Evolutionary conservation across 2,888 invertebrate species (phyloP), one percentile per base, ranked within the genome.

Genomic region (Drosophila atroscutellata): DNA sequence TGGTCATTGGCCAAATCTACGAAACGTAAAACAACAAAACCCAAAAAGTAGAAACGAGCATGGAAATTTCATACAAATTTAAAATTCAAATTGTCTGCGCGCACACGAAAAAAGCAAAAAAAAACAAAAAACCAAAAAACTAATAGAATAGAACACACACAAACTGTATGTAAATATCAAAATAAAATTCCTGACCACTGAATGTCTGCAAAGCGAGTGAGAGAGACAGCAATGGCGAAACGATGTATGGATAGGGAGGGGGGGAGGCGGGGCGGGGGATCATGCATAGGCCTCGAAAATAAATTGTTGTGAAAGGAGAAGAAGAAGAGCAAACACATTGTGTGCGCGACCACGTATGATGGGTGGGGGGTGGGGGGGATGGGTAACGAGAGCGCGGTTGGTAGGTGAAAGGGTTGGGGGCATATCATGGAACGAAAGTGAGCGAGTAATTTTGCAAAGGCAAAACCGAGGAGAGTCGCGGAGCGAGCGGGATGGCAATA

Each of bases 111-210:
- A 54, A 13, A 32, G 32, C 32, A 32, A 54, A 36, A 32, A 54
- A 36, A 36, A 18, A 15, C 26, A 26, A 26, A 28, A 28, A 28
- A 18, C 2, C 8, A 2, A 52, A 54, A 79, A 70, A 64, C 80
- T 75, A 75, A 66, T 70, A 69, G 55, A 77, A 69, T 45, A 55
- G 47, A 63, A 64, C 39, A 71, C 52, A 49, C 37, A 49, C 24
- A 50, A 24, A 61, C 50, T 36, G 52, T n/a, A 49, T 49, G 45
- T 51, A 71, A 71, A 80, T 75, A 83, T 84, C 86, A 83, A 84
- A 84, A 84, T 80, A 88, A 88, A 84, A 83, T 83, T 83, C 83
- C 88, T 80, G 82, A 88, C 71, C 83, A 75, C 78, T 83, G 67
- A 75, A 88, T 83, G 86, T 82, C 86, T 85, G 73, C 68, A 67